Evolutionary conservation across 35 echinoderm and acorn worm species (phyloP), one percentile per base, ranked within the genome.

Genomic region (Nesometra sesokonis): DNA sequence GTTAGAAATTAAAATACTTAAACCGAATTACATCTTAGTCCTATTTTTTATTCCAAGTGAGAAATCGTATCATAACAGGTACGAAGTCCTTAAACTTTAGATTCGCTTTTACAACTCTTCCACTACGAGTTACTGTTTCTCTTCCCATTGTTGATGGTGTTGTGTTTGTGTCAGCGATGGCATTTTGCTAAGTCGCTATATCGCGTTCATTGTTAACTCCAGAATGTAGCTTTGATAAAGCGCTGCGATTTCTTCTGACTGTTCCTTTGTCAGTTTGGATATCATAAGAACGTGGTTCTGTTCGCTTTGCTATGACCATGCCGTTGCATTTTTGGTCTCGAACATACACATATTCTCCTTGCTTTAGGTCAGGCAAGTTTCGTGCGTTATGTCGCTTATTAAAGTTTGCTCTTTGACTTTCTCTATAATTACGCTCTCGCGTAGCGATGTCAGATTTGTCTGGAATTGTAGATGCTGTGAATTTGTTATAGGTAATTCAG

Each of bases 341-440:
- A 34, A 85, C 32, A 81, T 82, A 90, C 3, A 90, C 88, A n/a
- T 1, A 29, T 35, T 90, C 88, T 78, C 88, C 88, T 77, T 31
- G 88, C 17, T 90, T 11, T 27, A 90, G 81, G 0, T 13, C 30
- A 11, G 88, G 57, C 13, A 85, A n/a, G 29, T 67, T 33, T 34
- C 34, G 38, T 0, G 88, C 37, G 2, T 36, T 15, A 67, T 90
- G 82, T 33, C 88, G 32, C 29, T 32, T 13, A 76, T 90, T 85
- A 82, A 77, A 90, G 40, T 33, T 85, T 11, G 30, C 13, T 34
- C 17, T 23, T 36, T 90, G 88, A 39, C 37, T 33, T 35, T 33
- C 19, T 30, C 21, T 35, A 82, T 82, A 35, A 82, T 89, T 39
- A 34, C 57, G 81, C 87, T 47, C 77, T 40, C 80, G 32, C 33